Conservation (phyloP, 1,140 invertebrate genomes). For the Lasaia peninsularis region DNA sequence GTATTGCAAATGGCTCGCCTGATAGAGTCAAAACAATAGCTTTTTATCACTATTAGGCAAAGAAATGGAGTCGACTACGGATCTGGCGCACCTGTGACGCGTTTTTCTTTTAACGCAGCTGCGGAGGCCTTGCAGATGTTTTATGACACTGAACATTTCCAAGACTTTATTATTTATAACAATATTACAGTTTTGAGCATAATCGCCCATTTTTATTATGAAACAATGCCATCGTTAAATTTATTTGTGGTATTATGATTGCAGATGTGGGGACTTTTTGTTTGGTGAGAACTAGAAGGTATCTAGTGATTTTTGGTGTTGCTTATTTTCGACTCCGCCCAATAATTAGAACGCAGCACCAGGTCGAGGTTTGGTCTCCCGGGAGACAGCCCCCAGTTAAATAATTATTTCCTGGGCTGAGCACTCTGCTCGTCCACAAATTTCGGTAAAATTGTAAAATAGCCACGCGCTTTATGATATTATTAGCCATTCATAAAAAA, state of each 20-base stretch:
- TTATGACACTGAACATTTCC: constrained; percentile 69
- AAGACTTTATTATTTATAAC: constrained; percentile 74
- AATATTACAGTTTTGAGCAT: constrained; percentile 70
- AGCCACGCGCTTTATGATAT: not conserved
- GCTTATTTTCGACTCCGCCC: no score
- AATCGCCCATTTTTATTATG: constrained; percentile 69
- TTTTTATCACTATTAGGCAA: constrained; percentile 37
- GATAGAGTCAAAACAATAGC: constrained; percentile 38
- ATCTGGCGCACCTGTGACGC: constrained; percentile 63
- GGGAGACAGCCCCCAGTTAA: no score
- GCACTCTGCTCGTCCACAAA: no score
- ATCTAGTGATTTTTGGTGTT: not conserved
- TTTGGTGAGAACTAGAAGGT: constrained; percentile 46
- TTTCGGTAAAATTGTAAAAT: no score
- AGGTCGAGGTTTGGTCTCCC: no score
- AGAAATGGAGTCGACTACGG: constrained; percentile 49
- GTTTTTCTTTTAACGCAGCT: constrained; percentile 62
- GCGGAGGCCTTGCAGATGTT: constrained; percentile 67
- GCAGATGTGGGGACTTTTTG: constrained; percentile 42
- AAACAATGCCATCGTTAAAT: constrained; percentile 67
- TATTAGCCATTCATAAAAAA: not conserved
- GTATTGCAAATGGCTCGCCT: constrained; percentile 3
- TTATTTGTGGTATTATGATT: constrained; percentile 63
- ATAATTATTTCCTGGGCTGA: no score
- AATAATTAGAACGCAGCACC: not conserved